These are phyloP conservation scores for Darevskia mixta DNA, from an alignment of 2,797 vertebrate genomes.

Conservation along the genomic window DNA sequence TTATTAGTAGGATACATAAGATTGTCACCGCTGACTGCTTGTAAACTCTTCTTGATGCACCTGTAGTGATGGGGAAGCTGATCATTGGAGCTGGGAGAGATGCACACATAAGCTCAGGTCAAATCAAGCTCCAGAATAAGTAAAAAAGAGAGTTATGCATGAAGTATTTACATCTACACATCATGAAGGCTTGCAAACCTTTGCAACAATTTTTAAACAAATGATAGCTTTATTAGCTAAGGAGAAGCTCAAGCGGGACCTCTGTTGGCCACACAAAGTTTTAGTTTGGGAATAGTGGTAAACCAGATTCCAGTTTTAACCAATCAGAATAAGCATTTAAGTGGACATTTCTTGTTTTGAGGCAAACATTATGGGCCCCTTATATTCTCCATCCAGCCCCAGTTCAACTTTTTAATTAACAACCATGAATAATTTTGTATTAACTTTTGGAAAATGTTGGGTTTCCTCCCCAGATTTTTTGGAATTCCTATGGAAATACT, in stretches of 20 bases:
- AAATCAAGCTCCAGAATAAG: background rate
- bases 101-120: background rate
- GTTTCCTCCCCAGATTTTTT: conserved; percentile 88
- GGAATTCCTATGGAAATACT: conserved; percentile 95
- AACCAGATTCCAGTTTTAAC: background rate
- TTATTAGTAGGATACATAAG: background rate
- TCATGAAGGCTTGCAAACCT: background rate
- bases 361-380: background rate
- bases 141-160: background rate
- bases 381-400: too few relatives aligned
- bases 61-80: background rate
- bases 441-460: conserved; percentile 11
- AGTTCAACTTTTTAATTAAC: background rate
- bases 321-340: background rate
- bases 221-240: background rate
- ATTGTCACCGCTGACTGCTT: background rate
- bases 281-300: background rate
- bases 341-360: background rate
- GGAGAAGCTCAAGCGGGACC: background rate
- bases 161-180: background rate
- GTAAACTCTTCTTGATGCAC: background rate
- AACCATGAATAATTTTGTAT: background rate
- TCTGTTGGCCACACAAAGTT: background rate
- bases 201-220: background rate
- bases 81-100: too few relatives aligned